A percentile compares a stretch with the other conserved stretches of the same genome.
These are phyloP conservation scores for Phataginus tetradactyla DNA, from an alignment of 2,797 vertebrate species.

Conservation along the genomic window DNA sequence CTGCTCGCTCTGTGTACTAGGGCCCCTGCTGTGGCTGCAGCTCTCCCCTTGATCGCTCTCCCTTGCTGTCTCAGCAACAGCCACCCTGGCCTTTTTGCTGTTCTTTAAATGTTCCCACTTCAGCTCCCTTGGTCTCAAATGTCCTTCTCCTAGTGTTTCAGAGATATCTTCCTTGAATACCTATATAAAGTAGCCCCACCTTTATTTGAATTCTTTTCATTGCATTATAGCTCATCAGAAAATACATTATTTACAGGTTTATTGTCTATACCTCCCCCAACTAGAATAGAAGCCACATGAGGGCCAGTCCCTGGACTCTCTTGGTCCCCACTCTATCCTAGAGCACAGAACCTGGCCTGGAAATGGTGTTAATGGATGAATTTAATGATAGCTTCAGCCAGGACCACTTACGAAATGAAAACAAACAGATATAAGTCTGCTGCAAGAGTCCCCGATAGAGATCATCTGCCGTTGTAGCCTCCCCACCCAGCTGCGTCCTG, in stretches of 20 bases:
- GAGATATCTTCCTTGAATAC: background rate
- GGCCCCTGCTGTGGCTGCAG: background rate
- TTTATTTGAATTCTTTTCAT: slow-evolving; percentile 9
- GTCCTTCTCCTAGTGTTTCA: background rate
- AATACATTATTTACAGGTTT: background rate
- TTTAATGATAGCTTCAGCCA: background rate
- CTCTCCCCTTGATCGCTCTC: background rate
- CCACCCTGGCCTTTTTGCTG: background rate
- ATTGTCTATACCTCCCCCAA: background rate
- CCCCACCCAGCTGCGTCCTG: accelerated
- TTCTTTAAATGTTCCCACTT: background rate
- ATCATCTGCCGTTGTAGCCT: background rate
- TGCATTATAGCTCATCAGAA: background rate
- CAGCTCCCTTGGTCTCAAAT: background rate
- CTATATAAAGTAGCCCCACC: background rate
- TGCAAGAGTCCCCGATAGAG: background rate
- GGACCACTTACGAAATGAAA: background rate
- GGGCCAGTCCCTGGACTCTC: background rate
- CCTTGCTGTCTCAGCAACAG: background rate
- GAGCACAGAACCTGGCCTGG: background rate
- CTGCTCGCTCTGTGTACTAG: background rate
- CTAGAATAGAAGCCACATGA: background rate
- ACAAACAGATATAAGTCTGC: background rate
- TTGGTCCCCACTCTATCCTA: background rate
- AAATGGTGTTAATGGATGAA: background rate